phyloP scores from a whole-genome alignment of 1,140 invertebrate species.

The Drosophila albomicans region DNA sequence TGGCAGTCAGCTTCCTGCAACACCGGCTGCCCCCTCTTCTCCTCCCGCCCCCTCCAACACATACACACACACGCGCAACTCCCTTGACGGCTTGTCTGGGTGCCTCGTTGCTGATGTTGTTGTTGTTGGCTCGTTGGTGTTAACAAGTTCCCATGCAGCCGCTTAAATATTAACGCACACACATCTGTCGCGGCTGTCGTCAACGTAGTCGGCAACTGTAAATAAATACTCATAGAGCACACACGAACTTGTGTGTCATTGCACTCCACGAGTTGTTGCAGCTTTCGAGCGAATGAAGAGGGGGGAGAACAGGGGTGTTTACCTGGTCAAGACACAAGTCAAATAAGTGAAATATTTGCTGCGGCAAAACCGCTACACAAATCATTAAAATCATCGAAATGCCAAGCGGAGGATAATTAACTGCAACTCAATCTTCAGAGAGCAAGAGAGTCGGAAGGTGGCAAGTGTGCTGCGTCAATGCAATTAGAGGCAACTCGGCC shows the following conservation, averaged over 20 bases:
- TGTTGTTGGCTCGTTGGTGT: constrained; percentile 67
- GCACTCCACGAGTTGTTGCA: constrained; percentile 61
- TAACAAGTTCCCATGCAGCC: constrained; percentile 82
- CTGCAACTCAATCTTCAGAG: constrained; percentile 70
- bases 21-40: constrained; percentile 12
- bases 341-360: constrained; percentile 67
- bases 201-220: constrained; percentile 70
- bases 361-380: constrained; percentile 64
- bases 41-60: neutral
- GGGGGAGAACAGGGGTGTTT: neutral
- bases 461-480: constrained; percentile 3
- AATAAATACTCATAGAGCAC: constrained; percentile 82
- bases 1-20: constrained; percentile 59
- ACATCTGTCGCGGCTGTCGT: constrained; percentile 56
- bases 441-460: neutral
- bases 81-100: constrained; percentile 59
- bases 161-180: constrained; percentile 80
- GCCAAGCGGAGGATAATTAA: constrained; percentile 71
- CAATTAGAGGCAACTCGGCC: constrained; percentile 19
- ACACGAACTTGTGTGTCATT: constrained; percentile 80
- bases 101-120: constrained; percentile 28
- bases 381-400: constrained; percentile 79
- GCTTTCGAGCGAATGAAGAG: too few species aligned
- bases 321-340: constrained; percentile 48
- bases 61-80: constrained; percentile 8